These are phyloP conservation scores for Zelleria hepariella DNA, from an alignment of 2,888 invertebrate species.

Conservation along the genomic window DNA sequence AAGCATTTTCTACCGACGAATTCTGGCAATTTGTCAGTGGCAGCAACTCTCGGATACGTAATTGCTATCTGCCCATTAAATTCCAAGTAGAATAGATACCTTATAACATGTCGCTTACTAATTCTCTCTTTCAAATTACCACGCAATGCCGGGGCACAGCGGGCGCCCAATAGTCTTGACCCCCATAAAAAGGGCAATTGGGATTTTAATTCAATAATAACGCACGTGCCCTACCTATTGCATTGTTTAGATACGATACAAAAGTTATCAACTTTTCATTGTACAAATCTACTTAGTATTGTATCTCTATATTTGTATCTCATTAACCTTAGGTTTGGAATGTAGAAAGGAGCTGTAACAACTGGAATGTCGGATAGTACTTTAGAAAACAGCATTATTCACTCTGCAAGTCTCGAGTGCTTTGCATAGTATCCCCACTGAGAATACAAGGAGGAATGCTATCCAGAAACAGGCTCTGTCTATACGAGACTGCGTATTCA, in stretches of 20 bases:
- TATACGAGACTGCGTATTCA: not conserved
- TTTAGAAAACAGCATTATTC: not conserved
- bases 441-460: not conserved
- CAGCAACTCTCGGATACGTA: no score
- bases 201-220: not conserved
- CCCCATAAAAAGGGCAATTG: conserved; percentile 10
- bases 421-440: not conserved
- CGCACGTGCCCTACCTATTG: not conserved
- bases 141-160: conserved; percentile 5
- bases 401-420: not conserved
- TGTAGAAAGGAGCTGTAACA: conserved; percentile 6
- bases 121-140: not conserved
- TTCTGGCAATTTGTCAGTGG: no score
- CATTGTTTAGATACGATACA: no score
- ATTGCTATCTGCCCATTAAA: not conserved
- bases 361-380: no score
- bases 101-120: not conserved
- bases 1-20: no score
- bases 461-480: not conserved
- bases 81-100: not conserved
- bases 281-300: no score
- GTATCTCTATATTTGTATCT: conserved; percentile 15
- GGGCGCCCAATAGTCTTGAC: conserved; percentile 7
- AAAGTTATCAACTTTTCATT: no score
- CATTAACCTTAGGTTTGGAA: conserved; percentile 7